These are phyloP conservation scores for Eremobia ochroleuca DNA, from an alignment of 2,888 invertebrate species.

Conservation along the genomic window DNA sequence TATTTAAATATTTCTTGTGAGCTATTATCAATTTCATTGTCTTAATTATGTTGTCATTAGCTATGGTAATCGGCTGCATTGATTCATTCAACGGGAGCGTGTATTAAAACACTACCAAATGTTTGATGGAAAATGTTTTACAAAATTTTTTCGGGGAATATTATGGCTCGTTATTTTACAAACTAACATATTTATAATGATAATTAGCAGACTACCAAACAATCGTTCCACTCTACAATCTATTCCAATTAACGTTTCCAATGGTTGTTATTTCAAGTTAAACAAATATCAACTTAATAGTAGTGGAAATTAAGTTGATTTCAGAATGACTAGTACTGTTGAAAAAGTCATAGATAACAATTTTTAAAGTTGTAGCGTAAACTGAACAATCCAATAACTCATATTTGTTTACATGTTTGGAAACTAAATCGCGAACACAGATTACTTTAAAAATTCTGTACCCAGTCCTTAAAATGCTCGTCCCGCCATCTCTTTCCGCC, in stretches of 20 bases:
- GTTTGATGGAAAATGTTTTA: not conserved
- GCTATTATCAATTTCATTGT: slow-evolving; percentile 63
- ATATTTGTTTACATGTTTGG: not conserved
- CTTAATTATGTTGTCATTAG: slow-evolving; percentile 71
- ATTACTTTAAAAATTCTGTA: not conserved
- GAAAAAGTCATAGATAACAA: not conserved
- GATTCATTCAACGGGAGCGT: not conserved
- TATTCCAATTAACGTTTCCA: not conserved
- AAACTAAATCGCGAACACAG: not conserved
- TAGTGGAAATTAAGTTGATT: not conserved
- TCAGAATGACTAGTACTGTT: not conserved
- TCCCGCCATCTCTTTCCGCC: not conserved
- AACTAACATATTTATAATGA: not conserved
- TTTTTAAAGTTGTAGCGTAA: not conserved
- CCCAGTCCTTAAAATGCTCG: not conserved
- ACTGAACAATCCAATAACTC: not conserved
- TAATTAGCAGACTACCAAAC: not conserved
- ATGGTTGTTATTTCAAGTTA: not conserved
- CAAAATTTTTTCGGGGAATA: not conserved
- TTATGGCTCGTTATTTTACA: not conserved
- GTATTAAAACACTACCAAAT: not conserved
- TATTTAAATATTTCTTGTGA: slow-evolving; percentile 65
- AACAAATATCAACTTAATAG: not conserved
- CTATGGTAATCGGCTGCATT: slow-evolving; percentile 67
- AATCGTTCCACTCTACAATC: not conserved